Percentiles rank a stretch among this genome's conserved stretches.
phyloP scores from a whole-genome alignment of 2,888 invertebrate genomes.

The Portevinia maculata region DNA sequence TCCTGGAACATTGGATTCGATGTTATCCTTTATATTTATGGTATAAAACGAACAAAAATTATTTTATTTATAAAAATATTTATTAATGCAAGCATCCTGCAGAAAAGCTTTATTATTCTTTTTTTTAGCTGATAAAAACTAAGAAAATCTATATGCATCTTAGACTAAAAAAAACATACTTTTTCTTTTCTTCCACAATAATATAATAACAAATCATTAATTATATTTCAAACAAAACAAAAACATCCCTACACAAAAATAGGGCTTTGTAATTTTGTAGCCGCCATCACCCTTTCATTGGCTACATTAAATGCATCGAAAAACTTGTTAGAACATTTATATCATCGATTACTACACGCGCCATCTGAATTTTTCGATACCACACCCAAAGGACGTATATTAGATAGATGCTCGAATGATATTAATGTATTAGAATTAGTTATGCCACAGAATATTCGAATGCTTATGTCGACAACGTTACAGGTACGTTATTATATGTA shows the following conservation, averaged over 20 bases:
- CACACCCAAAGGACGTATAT: constrained; percentile 86
- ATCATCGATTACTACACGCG: constrained; percentile 84
- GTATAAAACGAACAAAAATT: constrained; percentile 76
- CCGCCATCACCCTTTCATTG: constrained; percentile 79
- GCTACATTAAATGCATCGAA: constrained; percentile 79
- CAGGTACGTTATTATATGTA: constrained; percentile 79
- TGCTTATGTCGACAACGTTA: constrained; percentile 79
- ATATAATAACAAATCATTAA: constrained; percentile 10
- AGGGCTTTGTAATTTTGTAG: constrained; percentile 80
- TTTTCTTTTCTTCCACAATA: constrained; percentile 40
- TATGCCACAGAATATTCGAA: constrained; percentile 83
- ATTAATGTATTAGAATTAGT: constrained; percentile 85
- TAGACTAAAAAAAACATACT: constrained; percentile 36
- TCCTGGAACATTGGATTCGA: constrained; percentile 84
- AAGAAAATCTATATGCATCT: constrained; percentile 1
- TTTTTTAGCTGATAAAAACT: constrained; percentile 6
- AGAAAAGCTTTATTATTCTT: constrained; percentile 10
- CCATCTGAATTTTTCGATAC: constrained; percentile 86
- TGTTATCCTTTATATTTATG: constrained; percentile 83
- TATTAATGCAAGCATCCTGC: constrained; percentile 30
- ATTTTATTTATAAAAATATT: constrained; percentile 4
- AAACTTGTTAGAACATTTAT: constrained; percentile 81
- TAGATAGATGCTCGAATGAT: constrained; percentile 86
- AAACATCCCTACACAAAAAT: constrained; percentile 18
- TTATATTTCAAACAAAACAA: constrained; percentile 13